Percentiles rank a stretch among this genome's conserved stretches.
Evolutionary conservation across 2,797 vertebrate species (phyloP).

Genomic region (Schizopygopsis pylzovi): DNA sequence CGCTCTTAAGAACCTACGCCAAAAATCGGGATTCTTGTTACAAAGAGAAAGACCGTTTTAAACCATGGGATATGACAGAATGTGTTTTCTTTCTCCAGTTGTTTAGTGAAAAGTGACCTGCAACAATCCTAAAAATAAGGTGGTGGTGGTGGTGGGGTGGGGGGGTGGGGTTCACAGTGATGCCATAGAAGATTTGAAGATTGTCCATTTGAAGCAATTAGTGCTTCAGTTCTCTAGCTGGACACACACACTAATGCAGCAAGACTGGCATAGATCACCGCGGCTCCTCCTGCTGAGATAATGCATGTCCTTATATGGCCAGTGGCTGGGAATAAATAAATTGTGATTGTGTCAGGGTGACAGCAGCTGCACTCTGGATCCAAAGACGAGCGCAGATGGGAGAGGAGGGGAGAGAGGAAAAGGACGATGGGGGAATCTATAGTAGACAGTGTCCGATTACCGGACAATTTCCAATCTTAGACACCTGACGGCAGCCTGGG

Average conservation of each 20-base stretch:
- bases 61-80: background rate
- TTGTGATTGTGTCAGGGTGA: constrained; percentile 84
- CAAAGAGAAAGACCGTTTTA: background rate
- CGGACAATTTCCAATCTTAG: constrained; percentile 95
- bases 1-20: background rate
- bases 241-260: constrained; percentile 25
- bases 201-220: constrained; percentile 2
- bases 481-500: constrained; percentile 82
- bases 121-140: no score
- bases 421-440: constrained; percentile 66
- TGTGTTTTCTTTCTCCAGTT: background rate
- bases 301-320: constrained; percentile 93
- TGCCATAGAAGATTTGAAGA: background rate
- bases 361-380: constrained; percentile 86
- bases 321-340: constrained; percentile 82
- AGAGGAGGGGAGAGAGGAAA: constrained; percentile 19
- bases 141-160: no score
- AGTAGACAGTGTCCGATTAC: constrained; percentile 87
- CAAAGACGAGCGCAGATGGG: constrained; percentile 51
- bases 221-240: background rate
- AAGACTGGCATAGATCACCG: constrained; percentile 27
- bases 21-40: background rate
- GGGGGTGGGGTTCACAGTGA: background rate
- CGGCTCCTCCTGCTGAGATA: constrained; percentile 74
- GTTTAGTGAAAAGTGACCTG: background rate